Evolutionary conservation across 2,113 vertebrate genomes (phyloP), one percentile per base, ranked within the genome.

Genomic region (Xiphorhynchus elegans): DNA sequence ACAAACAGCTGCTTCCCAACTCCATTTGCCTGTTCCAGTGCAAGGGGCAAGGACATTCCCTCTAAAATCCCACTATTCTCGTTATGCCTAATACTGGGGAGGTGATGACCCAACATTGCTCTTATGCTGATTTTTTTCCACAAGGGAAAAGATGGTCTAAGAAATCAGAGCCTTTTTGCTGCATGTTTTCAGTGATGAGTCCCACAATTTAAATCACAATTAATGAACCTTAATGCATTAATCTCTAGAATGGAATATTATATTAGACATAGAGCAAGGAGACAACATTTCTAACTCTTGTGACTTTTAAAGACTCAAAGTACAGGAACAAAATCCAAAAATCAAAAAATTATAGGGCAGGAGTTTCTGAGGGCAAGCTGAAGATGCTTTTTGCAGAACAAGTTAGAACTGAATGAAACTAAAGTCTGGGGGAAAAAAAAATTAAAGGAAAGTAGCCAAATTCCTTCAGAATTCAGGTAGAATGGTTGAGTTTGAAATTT

Each of bases 351-450:
- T 26, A 31, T 1, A 42, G 8, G 8, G 5, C 25, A 55, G 25
- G n/a, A 83, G 3, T 19, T 77, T 90, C 40, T 90, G 68, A 84
- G 26, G 29, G 14, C 2, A 74, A 78, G 21, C 16, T 90, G 40
- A 59, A 4, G 18, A 59, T 77, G 18, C 1, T 67, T 92, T 68
- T 67, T 12, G 11, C 25, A 80, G 24, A 73, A 23, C 7, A 88
- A 60, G 40, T 8, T 73, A 62, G 66, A 85, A 58, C 2, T 13
- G 28, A 89, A 62, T 35, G 14, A 70, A 76, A 55, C 11, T 17
- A 24, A 52, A 8, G 5, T 47, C 31, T 37, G 18, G 8, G 20
- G 12, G 13, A 29, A 0, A 1, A 17, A n/a, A 50, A 47, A 33
- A 55, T 59, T 23, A 88, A 79, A 83, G 15, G 37, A 64, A 92